Base-by-base conservation (phyloP, 2,113 vertebrate species). In the Ploceus nigricollis region DNA sequence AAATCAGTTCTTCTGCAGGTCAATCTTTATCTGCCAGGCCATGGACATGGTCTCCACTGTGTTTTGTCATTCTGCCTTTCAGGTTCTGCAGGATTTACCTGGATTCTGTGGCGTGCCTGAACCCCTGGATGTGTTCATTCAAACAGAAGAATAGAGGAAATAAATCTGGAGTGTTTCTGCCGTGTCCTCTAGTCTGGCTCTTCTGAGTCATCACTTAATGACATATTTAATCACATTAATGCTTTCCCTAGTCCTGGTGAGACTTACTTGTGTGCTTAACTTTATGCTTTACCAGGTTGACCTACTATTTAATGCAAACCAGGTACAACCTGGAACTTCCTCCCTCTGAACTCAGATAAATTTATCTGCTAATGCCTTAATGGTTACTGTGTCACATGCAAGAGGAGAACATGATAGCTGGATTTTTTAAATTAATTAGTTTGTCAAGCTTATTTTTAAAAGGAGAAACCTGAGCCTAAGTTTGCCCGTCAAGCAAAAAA, bases 401-500 rank as follows among this genome's bases (percentile, higher is more conserved):
- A 60, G 60, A 70, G 64, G 10, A 95, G 63, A 94, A 94, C 86
- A 90, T 20, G 68, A 94, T 90, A 83, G 82, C 89, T 73, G 23
- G 86, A 96, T 90, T 85, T 93, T 95, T 85, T 35, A 5, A 94
- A 97, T 90, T 95, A 97, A 95, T 94, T 94, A 83, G 47, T 86
- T 89, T 83, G 93, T 75, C 82, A 54, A 81, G 92, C 91, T 95
- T 93, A 93, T 90, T 96, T 89, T 80, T 51, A 95, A 91, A 90
- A 89, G 72, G 30, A 87, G 95, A 95, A 93, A 97, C 69, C 53
- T 4, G 93, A 97, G 72, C 82, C 89, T 39, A 78, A 92, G 47
- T 93, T 94, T 89, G 79, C 76, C 64, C 47, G 91, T 94, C 89
- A 93, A 95, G 71, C 50, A 96, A 95, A 95, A 95, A 95, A 96